Conservation (phyloP, 2,797 vertebrate species). For the Adrianichthys oophorus region DNA sequence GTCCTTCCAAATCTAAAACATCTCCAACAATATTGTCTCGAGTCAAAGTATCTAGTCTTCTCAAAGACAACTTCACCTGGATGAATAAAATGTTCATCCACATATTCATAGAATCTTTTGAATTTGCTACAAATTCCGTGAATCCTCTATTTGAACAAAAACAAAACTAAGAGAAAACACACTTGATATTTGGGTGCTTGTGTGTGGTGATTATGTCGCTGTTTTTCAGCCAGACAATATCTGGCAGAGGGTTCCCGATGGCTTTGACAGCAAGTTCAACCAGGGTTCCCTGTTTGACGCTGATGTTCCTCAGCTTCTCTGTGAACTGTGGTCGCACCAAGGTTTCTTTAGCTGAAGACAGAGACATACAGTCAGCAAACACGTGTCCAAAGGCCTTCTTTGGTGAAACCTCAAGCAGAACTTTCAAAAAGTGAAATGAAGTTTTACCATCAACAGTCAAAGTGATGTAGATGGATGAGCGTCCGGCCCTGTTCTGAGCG, state of each 20-base stretch:
- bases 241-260: slow-evolving; percentile 93
- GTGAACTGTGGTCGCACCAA: slow-evolving; percentile 89
- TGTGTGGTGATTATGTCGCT: slow-evolving; percentile 94
- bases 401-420: not conserved
- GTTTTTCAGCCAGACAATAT: slow-evolving; percentile 98
- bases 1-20: too few relatives aligned
- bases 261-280: slow-evolving; percentile 93
- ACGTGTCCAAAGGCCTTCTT: not conserved
- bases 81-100: not conserved
- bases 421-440: not conserved
- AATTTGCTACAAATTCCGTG: not conserved
- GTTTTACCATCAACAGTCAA: slow-evolving; percentile 90
- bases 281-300: slow-evolving; percentile 89
- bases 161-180: slow-evolving; percentile 16
- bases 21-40: too few relatives aligned
- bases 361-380: too few relatives aligned
- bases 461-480: slow-evolving; percentile 88
- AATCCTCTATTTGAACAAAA: too few relatives aligned
- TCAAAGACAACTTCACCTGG: too few relatives aligned
- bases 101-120: not conserved
- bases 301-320: slow-evolving; percentile 92
- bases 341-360: slow-evolving; percentile 87
- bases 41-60: too few relatives aligned
- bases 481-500: slow-evolving; percentile 95
- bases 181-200: slow-evolving; percentile 93